Evolutionary conservation across 2,888 invertebrate species (phyloP), one percentile per base, ranked within the genome.

Genomic region (Chrysolina americana): DNA sequence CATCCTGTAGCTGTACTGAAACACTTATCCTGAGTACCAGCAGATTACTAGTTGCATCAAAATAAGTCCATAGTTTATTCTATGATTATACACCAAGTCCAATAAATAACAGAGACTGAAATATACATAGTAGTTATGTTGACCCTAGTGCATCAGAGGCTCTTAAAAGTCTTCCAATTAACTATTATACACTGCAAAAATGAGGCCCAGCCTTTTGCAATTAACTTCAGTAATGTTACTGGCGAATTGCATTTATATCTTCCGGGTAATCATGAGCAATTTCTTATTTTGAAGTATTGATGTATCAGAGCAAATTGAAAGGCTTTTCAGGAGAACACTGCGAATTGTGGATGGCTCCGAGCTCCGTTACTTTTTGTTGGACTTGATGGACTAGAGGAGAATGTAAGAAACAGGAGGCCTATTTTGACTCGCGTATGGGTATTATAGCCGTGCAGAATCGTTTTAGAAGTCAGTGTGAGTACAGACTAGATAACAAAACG

Each of bases 151-250:
- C 73, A 74, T 75, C 70, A 73, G 71, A 73, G 75, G 72, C 78
- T 76, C 73, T 78, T 75, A 79, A 79, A 79, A 78, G 74, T 76
- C 77, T 68, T 74, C 79, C 76, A 79, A 77, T 79, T 79, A 79
- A 77, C 76, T 76, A 75, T 78, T 75, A 70, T 70, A 72, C 71
- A 76, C 76, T 77, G 73, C 72, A 81, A 80, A 82, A 80, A 81
- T 79, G 70, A 65, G 62, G 81, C 82, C 82, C 82, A 79, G 78
- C 82, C 82, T 80, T 77, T 79, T 79, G 79, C 80, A 82, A 82
- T 82, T 82, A 82, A 80, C 82, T 80, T 71, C 74, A 72, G 76
- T 75, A 75, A 80, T 79, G 78, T 76, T 79, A 78, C 77, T 80
- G 70, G 74, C 76, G 77, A 76, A 78, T 77, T 78, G 70, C 75